phyloP scores from a whole-genome alignment of 1,140 invertebrate species.

The Dryas iulia region DNA sequence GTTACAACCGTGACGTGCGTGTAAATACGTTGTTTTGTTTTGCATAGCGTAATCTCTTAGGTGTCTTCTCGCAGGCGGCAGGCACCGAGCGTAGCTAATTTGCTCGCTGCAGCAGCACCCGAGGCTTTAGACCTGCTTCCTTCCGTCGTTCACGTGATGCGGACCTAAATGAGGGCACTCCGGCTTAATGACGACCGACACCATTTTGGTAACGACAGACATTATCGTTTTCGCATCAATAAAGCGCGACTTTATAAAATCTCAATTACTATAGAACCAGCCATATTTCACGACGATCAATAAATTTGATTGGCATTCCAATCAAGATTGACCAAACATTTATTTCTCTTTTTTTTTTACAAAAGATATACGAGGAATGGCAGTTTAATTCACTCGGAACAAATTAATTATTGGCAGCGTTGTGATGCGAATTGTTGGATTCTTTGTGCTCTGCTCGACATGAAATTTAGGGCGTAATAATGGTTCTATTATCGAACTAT shows the following conservation, averaged over 20 bases:
- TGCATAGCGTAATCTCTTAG: neutral
- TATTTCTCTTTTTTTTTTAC: conserved; percentile 3
- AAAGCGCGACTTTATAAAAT: conserved; percentile 23
- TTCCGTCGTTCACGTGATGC: conserved; percentile 61
- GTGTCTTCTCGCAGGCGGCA: conserved; percentile 37
- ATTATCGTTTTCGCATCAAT: conserved; percentile 26
- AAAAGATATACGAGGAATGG: neutral
- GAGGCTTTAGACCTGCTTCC: conserved; percentile 59
- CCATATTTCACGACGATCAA: conserved; percentile 13
- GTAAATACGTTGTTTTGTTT: neutral
- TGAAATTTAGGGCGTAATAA: neutral
- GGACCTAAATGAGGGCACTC: conserved; percentile 66
- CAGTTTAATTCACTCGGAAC: conserved; percentile 6
- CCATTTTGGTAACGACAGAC: conserved; percentile 48
- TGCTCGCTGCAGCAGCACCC: conserved; percentile 50
- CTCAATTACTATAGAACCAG: conserved; percentile 13
- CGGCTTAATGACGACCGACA: conserved; percentile 63
- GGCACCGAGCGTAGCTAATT: conserved; percentile 60
- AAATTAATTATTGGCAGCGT: conserved; percentile 6
- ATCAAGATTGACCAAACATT: conserved; percentile 20
- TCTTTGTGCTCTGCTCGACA: neutral
- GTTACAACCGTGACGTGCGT: neutral
- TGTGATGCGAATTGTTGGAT: neutral
- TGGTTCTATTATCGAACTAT: neutral
- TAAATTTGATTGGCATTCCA: conserved; percentile 22